Percentiles rank a stretch among this genome's conserved stretches.
phyloP scores from a whole-genome alignment of 2,113 vertebrate genomes.

The Chloroceryle aenea region DNA sequence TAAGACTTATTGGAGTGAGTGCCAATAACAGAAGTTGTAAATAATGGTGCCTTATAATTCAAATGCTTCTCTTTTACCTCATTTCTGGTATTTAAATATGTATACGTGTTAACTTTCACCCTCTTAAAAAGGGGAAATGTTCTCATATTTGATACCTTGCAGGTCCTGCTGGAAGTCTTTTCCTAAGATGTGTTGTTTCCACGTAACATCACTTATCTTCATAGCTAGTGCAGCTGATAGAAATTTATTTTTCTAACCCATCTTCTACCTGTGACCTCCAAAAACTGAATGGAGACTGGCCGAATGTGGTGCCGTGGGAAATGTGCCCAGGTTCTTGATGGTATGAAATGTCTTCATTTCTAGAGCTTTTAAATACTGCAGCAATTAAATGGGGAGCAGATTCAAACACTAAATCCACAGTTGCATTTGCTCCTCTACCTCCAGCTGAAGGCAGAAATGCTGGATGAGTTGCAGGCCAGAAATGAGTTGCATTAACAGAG shows the following conservation, averaged over 20 bases:
- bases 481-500: background rate
- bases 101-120: constrained; percentile 8
- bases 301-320: background rate
- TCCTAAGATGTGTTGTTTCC: background rate
- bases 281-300: background rate
- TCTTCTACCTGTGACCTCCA: background rate
- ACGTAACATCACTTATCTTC: background rate
- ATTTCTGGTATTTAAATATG: constrained; percentile 69
- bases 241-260: background rate
- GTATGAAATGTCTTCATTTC: background rate
- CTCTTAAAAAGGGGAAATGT: background rate
- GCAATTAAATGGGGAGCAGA: background rate
- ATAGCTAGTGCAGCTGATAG: background rate
- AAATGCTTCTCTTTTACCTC: constrained; percentile 75
- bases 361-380: background rate
- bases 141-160: constrained; percentile 21
- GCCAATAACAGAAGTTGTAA: constrained; percentile 75
- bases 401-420: background rate
- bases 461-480: background rate
- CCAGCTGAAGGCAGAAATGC: background rate
- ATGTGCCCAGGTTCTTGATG: background rate
- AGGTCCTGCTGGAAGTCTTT: constrained; percentile 19
- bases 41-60: constrained; percentile 79
- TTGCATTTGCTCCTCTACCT: background rate
- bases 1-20: constrained; percentile 69